Percentiles rank a stretch among this genome's conserved stretches.
These are phyloP conservation scores for Callopanchax toddi DNA, from an alignment of 2,113 vertebrate genomes.

Conservation along the genomic window DNA sequence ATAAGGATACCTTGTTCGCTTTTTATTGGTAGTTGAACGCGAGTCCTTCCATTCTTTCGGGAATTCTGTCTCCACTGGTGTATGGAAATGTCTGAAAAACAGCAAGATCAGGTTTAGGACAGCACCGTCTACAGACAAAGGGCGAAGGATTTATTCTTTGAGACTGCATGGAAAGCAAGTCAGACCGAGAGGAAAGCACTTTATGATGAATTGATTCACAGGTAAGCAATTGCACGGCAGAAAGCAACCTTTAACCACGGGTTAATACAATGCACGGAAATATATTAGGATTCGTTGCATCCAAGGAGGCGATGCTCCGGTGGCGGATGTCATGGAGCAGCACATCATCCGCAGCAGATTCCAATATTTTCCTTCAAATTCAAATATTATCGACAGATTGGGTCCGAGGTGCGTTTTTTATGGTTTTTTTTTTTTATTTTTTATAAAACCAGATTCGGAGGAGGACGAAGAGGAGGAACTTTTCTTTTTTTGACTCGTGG, in stretches of 20 bases:
- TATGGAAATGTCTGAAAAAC: slow-evolving; percentile 96
- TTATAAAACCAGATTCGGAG: slow-evolving; percentile 71
- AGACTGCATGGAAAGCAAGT: slow-evolving; percentile 86
- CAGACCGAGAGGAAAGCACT: slow-evolving; percentile 85
- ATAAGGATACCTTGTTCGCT: slow-evolving; percentile 87
- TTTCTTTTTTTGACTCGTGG: slow-evolving; percentile 83
- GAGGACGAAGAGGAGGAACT: slow-evolving; percentile 76
- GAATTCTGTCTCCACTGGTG: slow-evolving; percentile 94
- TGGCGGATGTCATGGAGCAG: slow-evolving; percentile 68
- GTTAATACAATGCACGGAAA: slow-evolving; percentile 84
- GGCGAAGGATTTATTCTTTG: slow-evolving; percentile 92
- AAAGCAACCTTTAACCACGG: slow-evolving; percentile 91
- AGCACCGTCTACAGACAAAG: slow-evolving; percentile 97
- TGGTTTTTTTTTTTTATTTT: slow-evolving; percentile 68
- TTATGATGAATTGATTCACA: slow-evolving; percentile 98
- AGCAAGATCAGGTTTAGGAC: slow-evolving; percentile 99
- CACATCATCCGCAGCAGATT: slow-evolving; percentile 51
- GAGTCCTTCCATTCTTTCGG: slow-evolving; percentile 96
- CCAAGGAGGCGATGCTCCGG: slow-evolving; percentile 80
- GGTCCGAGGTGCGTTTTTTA: slow-evolving; percentile 63
- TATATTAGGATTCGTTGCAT: slow-evolving; percentile 87
- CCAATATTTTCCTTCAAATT: slow-evolving; percentile 56
- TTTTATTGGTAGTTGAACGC: slow-evolving; percentile 98
- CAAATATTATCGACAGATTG: slow-evolving; percentile 79
- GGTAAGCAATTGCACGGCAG: slow-evolving; percentile 99